Evolutionary conservation across 2,113 vertebrate species (phyloP).

Genomic region (Bombycilla garrulus): DNA sequence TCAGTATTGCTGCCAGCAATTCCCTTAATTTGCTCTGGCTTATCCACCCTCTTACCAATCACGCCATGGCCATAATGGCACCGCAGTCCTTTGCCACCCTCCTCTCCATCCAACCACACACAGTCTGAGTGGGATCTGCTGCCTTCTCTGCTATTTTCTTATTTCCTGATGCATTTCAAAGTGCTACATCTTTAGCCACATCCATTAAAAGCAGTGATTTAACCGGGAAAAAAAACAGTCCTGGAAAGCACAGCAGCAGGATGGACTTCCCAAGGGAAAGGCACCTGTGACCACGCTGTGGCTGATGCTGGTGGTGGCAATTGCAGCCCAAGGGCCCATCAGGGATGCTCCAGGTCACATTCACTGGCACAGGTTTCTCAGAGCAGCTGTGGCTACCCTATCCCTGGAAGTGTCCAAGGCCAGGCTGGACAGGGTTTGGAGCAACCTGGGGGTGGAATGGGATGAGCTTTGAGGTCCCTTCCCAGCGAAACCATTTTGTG

Average conservation of each 20-base stretch:
- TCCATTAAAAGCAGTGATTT: background rate
- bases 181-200: background rate
- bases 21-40: background rate
- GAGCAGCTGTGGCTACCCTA: background rate
- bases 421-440: fast-evolving
- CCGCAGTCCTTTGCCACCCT: background rate
- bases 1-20: fast-evolving
- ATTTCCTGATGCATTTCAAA: background rate
- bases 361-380: background rate
- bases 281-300: fast-evolving
- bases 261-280: background rate
- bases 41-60: background rate
- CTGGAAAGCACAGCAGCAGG: background rate
- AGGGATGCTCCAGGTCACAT: fast-evolving
- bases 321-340: background rate
- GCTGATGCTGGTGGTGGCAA: background rate
- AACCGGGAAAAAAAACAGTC: too few relatives aligned
- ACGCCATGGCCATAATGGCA: fast-evolving
- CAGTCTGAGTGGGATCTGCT: fast-evolving
- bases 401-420: background rate
- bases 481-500: background rate
- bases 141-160: background rate
- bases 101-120: background rate
- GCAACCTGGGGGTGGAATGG: fast-evolving
- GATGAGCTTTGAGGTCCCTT: background rate